These are phyloP conservation scores for Planiliza haematocheilus DNA, from an alignment of 2,113 vertebrate genomes.

Conservation along the genomic window DNA sequence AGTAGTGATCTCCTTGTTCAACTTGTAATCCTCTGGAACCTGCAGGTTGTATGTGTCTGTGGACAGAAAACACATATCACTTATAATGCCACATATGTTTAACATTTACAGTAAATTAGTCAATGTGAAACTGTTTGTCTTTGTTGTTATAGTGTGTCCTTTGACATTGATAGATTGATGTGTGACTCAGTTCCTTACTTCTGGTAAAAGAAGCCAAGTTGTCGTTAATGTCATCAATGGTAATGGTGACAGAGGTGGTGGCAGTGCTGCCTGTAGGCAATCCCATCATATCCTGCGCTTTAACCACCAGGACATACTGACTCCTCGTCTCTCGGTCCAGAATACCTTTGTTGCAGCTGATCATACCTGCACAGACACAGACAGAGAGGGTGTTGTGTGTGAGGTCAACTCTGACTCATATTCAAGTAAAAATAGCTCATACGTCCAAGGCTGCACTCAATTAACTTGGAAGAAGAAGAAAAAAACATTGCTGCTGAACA, in stretches of 20 bases:
- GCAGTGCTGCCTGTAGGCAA: constrained; percentile 76
- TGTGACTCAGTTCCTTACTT: constrained; percentile 75
- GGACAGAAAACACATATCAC: constrained; percentile 9
- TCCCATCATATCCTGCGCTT: constrained; percentile 87
- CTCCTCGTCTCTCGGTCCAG: constrained; percentile 89
- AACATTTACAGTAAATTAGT: too few relatives aligned
- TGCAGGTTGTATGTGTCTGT: constrained; percentile 84
- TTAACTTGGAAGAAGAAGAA: neutral
- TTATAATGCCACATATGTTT: too few relatives aligned
- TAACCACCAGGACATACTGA: constrained; percentile 86
- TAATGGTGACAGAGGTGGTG: constrained; percentile 88
- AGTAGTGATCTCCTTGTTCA: constrained; percentile 83
- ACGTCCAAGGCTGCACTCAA: neutral
- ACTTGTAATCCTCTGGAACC: constrained; percentile 86
- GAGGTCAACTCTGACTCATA: constrained; percentile 44
- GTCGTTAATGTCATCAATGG: constrained; percentile 90
- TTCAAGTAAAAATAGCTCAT: constrained; percentile 26
- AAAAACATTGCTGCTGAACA: neutral
- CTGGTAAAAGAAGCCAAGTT: constrained; percentile 89
- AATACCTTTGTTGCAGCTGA: constrained; percentile 79
- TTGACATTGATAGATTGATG: too few relatives aligned
- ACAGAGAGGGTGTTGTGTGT: constrained; percentile 40
- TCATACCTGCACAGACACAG: constrained; percentile 74
- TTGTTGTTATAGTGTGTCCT: too few relatives aligned
- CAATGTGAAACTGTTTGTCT: too few relatives aligned